Base-by-base conservation (phyloP, 2,888 invertebrate species). In the Brachyopa scutellaris region DNA sequence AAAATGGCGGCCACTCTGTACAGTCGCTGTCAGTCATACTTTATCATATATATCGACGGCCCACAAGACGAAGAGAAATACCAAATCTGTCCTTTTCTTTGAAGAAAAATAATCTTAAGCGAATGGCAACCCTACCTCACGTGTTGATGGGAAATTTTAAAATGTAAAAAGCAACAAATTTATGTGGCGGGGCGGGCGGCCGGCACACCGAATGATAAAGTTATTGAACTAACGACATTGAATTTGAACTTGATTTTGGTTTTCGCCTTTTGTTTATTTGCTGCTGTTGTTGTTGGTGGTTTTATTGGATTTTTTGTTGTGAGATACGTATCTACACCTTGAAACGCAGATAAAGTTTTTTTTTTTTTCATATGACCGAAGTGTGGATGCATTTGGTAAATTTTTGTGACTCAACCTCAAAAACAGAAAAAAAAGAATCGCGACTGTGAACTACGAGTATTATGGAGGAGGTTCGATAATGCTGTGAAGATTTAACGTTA, bases 151-250 rank as follows among this genome's bases (percentile, higher is more conserved):
- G 31, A 53, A 33, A 33, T 45, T 33, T 13, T n/a, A n/a, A n/a
- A 59, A 31, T 13, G 33, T 11, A 33, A 36, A 36, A 9, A 31
- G 53, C 19, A 19, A 17, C 21, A 53, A 11, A 19, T 11, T 36
- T 19, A 36, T 26, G 26, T n/a, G n/a, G 49, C 15, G 49, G 36
- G 21, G 36, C 15, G 11, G 7, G n/a, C n/a, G 26, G 26, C 6
- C 26, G 26, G 26, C 3, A 6, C 8, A 23, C n/a, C 19, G 11
- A 11, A 40, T 36, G 26, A 19, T 29, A 38, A 51, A 64, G 64
- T 51, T 51, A 64, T 64, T 64, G 64, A 64, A 64, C 64, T 51
- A 64, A 64, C 40, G 51, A 51, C 64, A 49, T 51, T 64, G 64
- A 64, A 51, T 64, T 64, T 64, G 64, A 64, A 64, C 64, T 64